phyloP scores from a whole-genome alignment of 2,797 vertebrate genomes.

The Enteromius anoplus region DNA sequence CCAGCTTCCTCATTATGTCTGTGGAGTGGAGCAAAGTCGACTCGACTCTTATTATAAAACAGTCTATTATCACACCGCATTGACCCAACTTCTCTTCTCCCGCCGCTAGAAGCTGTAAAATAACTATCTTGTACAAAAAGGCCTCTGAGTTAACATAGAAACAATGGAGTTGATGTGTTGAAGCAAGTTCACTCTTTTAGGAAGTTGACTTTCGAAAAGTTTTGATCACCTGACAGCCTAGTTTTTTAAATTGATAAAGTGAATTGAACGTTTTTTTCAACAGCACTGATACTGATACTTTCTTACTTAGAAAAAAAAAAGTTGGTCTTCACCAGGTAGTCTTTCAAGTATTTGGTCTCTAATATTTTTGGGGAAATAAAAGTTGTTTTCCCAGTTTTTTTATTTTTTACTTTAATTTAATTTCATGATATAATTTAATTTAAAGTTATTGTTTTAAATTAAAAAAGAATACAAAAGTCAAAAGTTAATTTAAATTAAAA shows the following conservation, averaged over 20 bases:
- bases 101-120: slow-evolving; percentile 38
- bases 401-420: not conserved
- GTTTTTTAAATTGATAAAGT: not conserved
- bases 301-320: too few relatives aligned
- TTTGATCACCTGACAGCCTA: not conserved
- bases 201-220: slow-evolving; percentile 24
- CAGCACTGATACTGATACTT: not conserved
- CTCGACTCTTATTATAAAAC: slow-evolving; percentile 64
- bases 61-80: slow-evolving; percentile 58
- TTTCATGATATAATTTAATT: too few relatives aligned
- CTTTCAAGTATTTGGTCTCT: not conserved
- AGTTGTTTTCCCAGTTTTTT: too few relatives aligned
- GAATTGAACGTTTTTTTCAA: not conserved
- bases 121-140: slow-evolving; percentile 50
- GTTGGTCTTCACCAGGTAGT: not conserved
- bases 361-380: not conserved
- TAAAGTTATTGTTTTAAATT: not conserved
- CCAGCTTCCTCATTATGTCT: slow-evolving; percentile 61
- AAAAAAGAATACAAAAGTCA: not conserved
- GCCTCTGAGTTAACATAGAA: slow-evolving; percentile 5
- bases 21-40: slow-evolving; percentile 55
- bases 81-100: slow-evolving; percentile 50
- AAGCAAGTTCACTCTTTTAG: slow-evolving; percentile 39
- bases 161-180: slow-evolving; percentile 7
- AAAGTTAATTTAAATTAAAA: not conserved